Base-by-base conservation (phyloP, 2,888 invertebrate species). In the Agriopis marginaria region DNA sequence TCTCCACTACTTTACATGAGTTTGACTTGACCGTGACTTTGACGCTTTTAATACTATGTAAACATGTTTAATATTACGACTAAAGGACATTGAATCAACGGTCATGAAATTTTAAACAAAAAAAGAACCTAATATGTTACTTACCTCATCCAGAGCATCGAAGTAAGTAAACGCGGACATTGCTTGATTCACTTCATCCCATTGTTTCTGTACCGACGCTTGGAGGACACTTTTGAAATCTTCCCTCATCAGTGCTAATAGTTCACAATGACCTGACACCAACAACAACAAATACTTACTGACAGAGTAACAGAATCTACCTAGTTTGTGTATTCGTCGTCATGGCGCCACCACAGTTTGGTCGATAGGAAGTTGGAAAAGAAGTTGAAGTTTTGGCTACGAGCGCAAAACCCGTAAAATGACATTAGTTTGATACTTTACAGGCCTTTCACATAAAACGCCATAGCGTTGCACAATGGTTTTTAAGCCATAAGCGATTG, bases 91-190 rank as follows among this genome's bases (percentile, higher is more conserved):
- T n/a, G n/a, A n/a, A n/a, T n/a, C n/a, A n/a, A n/a, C n/a, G n/a
- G n/a, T n/a, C n/a, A n/a, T n/a, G n/a, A n/a, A n/a, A n/a, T n/a
- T n/a, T n/a, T n/a, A n/a, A n/a, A n/a, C n/a, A n/a, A n/a, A n/a
- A n/a, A n/a, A n/a, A n/a, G n/a, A n/a, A n/a, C n/a, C n/a, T n/a
- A n/a, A n/a, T n/a, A n/a, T n/a, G n/a, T 7, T 51, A 61, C 72
- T 75, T 75, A 90, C 92, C 82, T 95, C 94, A 76, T 95, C 95
- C 87, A 96, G 95, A 11, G 91, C 91, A 76, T 96, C 95, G 79
- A 96, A 96, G 80, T 96, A 96, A 55, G 95, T 94, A 73, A 96
- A 96, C 54, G 93, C 92, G 3, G 94, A 89, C 92, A 96, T 94
- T 1, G 96, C 95, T 5, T 87, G 87, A 53, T 91, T 91, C 12